Evolutionary conservation across 1,140 invertebrate species (phyloP).

Genomic region (Drosophila ananassae): DNA sequence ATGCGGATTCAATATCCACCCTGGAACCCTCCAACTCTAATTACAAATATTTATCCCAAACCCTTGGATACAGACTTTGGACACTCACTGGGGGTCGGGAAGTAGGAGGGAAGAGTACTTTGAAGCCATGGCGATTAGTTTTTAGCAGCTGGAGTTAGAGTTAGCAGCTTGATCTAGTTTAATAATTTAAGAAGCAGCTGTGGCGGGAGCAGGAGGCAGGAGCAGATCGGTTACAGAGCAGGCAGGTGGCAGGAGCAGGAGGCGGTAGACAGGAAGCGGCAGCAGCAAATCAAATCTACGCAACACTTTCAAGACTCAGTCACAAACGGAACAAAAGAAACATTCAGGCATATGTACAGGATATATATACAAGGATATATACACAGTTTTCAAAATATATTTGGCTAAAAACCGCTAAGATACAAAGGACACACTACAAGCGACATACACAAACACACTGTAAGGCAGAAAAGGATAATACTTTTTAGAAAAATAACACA

Average conservation of each 20-base stretch:
- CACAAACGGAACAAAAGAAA: not conserved
- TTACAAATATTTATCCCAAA: too few species aligned
- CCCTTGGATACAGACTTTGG: not conserved
- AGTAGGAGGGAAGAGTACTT: not conserved
- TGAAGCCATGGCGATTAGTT: not conserved
- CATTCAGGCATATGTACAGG: constrained; percentile 16
- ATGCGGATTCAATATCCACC: not conserved
- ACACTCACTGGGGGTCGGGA: constrained; percentile 1
- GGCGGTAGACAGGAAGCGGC: constrained; percentile 17
- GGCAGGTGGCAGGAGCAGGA: constrained; percentile 11
- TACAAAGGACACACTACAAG: constrained; percentile 27
- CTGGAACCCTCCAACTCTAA: too few species aligned
- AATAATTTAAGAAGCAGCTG: not conserved
- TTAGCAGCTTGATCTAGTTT: not conserved
- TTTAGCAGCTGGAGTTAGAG: constrained; percentile 1
- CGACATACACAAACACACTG: constrained; percentile 17
- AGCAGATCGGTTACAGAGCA: constrained; percentile 18
- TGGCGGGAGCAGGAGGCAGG: constrained; percentile 8
- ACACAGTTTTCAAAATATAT: constrained; percentile 12
- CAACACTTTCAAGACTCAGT: constrained; percentile 21
- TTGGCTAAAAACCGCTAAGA: not conserved
- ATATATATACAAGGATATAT: not conserved
- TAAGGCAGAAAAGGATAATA: not conserved
- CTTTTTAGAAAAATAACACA: not conserved
- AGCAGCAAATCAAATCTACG: constrained; percentile 22